Evolutionary conservation across 2,797 vertebrate genomes (phyloP), one percentile per base, ranked within the genome.

Genomic region (Poliocrania exsul): DNA sequence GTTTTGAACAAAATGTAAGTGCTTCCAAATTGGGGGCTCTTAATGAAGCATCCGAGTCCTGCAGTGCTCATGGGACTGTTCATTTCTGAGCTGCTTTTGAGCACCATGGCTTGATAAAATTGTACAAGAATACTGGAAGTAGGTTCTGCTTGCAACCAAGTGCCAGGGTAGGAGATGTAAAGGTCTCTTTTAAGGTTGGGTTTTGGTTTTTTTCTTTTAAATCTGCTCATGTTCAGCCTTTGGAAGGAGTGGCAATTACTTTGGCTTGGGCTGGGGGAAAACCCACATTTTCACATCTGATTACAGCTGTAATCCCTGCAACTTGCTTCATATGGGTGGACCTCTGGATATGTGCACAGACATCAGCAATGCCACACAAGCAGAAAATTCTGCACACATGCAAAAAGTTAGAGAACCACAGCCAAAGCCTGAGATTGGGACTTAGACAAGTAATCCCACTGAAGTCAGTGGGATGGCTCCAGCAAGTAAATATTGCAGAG

Each of bases 301-400:
- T 95, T 94, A 77, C 89, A 95, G 97, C 23, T 95, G 95, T 95
- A 97, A 98, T 97, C 81, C 93, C 66, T 91, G 95, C 92, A 94
- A 96, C 94, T 96, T 95, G 91, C 91, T 96, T 96, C 92, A 96
- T 92, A 86, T 95, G 93, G 96, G 94, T 96, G 94, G 93, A 96
- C 89, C 92, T 94, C 92, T 75, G 82, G 60, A 74, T 92, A 67
- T 96, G 84, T 65, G 82, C 82, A 83, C 69, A 96, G 75, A 72
- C 82, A 95, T 94, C 47, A 95, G 90, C 53, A 95, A 66, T 95
- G 93, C 96, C 96, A 97, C 93, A 95, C 92, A 96, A 96, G 96
- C 95, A 96, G 93, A 97, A 96, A 96, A 93, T 94, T 93, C 89
- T 96, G 92, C 93, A 95, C 91, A 91, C 85, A 86, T 92, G 91